These are phyloP conservation scores for Drosophila truncata DNA, from an alignment of 1,140 invertebrate species.

Conservation along the genomic window DNA sequence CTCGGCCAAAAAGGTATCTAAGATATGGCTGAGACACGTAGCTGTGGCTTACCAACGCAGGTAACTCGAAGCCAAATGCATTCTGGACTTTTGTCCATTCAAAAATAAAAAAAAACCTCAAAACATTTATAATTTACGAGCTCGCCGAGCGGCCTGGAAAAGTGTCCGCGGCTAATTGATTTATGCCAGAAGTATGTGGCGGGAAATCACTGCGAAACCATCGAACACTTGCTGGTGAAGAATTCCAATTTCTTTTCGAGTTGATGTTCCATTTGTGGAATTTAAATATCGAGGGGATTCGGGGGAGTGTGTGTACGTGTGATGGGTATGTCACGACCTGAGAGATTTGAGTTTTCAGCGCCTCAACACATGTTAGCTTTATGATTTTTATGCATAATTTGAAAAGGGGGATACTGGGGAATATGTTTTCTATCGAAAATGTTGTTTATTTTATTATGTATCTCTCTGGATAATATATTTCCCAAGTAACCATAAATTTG, in stretches of 20 bases:
- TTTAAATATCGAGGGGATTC: slow-evolving; percentile 18
- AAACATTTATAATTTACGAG: slow-evolving; percentile 71
- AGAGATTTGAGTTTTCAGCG: background rate
- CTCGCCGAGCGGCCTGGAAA: slow-evolving; percentile 58
- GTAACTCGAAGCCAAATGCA: slow-evolving; percentile 55
- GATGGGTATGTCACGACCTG: slow-evolving; percentile 45
- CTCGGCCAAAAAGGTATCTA: slow-evolving; percentile 46
- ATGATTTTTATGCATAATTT: slow-evolving; percentile 10
- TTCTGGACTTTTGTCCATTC: slow-evolving; percentile 39
- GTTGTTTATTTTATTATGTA: background rate
- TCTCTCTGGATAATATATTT: slow-evolving; percentile 4
- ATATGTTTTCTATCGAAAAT: background rate
- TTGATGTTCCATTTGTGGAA: slow-evolving; percentile 8
- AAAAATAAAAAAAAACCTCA: slow-evolving; percentile 22
- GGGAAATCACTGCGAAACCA: slow-evolving; percentile 17
- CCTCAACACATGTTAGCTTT: background rate
- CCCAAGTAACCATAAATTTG: background rate
- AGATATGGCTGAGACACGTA: slow-evolving; percentile 41
- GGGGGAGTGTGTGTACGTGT: slow-evolving; percentile 29
- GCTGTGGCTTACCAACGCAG: slow-evolving; percentile 22
- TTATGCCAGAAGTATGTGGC: slow-evolving; percentile 45
- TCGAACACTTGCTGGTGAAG: slow-evolving; percentile 2
- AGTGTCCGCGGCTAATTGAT: slow-evolving; percentile 75
- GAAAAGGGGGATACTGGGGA: background rate
- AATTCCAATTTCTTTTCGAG: slow-evolving; percentile 18